Percentiles rank a stretch among this genome's conserved stretches.
These are phyloP conservation scores for Chloroclystis v-ata DNA, from an alignment of 2,888 invertebrate species.

Conservation along the genomic window DNA sequence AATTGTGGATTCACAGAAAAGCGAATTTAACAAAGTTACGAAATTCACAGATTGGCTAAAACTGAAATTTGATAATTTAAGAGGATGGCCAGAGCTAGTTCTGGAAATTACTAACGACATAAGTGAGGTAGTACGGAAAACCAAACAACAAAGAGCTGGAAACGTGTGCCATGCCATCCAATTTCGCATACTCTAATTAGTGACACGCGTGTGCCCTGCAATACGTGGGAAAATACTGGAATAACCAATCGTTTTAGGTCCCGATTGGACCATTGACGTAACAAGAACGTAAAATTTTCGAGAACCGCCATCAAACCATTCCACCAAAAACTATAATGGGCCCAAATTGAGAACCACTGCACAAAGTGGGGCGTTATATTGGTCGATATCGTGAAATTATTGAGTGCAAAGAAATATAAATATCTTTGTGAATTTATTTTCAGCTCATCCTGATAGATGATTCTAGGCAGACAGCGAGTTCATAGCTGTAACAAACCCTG, in stretches of 20 bases:
- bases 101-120: neutral
- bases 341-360: too few relatives aligned
- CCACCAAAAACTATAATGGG: too few relatives aligned
- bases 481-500: constrained; percentile 33
- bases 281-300: too few relatives aligned
- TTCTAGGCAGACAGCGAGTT: constrained; percentile 10
- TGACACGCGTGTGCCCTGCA: constrained; percentile 8
- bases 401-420: too few relatives aligned
- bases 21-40: neutral
- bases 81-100: neutral
- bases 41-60: neutral
- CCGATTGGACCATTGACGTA: neutral
- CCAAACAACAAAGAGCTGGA: constrained; percentile 8
- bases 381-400: too few relatives aligned
- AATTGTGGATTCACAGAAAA: too few relatives aligned
- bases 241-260: neutral
- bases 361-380: too few relatives aligned
- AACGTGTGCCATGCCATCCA: constrained; percentile 13
- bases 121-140: constrained; percentile 2
- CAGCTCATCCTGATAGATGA: neutral
- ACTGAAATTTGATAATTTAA: too few relatives aligned
- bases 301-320: too few relatives aligned
- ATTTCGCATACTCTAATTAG: constrained; percentile 16
- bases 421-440: too few relatives aligned
- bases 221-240: constrained; percentile 6